Conservation (phyloP, 2,113 vertebrate species). For the Mellivora capensis region DNA sequence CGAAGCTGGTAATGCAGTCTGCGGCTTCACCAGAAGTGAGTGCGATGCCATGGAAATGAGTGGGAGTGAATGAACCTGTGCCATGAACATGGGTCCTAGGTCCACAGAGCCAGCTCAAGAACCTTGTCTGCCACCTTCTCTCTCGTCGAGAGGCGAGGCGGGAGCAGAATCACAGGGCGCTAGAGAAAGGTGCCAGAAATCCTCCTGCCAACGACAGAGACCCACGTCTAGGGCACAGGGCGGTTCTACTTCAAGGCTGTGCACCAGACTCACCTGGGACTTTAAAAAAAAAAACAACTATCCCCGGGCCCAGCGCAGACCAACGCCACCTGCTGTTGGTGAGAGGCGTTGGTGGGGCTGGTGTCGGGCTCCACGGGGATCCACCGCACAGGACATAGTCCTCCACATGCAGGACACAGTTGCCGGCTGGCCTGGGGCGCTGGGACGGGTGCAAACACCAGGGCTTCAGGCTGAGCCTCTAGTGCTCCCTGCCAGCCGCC, state of each 20-base stretch:
- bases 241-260: too few relatives aligned
- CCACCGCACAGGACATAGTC: too few relatives aligned
- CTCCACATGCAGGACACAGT: accelerated
- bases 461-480: neutral
- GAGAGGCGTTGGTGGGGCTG: neutral
- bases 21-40: neutral
- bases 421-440: neutral
- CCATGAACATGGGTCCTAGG: accelerated
- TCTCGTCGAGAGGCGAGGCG: neutral
- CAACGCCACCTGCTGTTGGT: too few relatives aligned
- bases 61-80: neutral
- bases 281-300: neutral
- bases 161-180: too few relatives aligned
- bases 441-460: neutral
- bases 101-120: too few relatives aligned
- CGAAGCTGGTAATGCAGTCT: accelerated
- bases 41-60: accelerated
- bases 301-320: neutral
- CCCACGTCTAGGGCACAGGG: too few relatives aligned
- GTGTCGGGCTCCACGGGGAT: accelerated
- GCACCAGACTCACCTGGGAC: accelerated
- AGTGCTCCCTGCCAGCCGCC: neutral
- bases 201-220: accelerated
- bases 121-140: neutral
- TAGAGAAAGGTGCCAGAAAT: neutral